Conservation (phyloP, 2,888 invertebrate species). For the Torymus auratus region DNA sequence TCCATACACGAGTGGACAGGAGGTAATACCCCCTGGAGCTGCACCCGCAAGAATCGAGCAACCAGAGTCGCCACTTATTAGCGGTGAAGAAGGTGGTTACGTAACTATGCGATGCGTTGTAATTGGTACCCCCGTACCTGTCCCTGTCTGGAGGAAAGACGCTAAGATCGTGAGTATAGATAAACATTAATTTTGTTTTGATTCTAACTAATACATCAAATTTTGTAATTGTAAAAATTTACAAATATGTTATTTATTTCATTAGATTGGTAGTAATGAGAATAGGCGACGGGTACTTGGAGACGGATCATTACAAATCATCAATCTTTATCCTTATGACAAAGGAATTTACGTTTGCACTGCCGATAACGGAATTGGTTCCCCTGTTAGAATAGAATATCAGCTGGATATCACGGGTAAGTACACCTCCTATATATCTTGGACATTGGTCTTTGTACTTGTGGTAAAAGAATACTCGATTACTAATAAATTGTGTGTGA, state of each 20-base stretch:
- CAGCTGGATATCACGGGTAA: slow-evolving; percentile 86
- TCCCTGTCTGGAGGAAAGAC: slow-evolving; percentile 86
- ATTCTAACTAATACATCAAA: not conserved
- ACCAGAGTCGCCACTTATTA: slow-evolving; percentile 80
- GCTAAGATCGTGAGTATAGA: slow-evolving; percentile 81
- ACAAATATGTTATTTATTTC: slow-evolving; percentile 30
- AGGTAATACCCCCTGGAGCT: slow-evolving; percentile 77
- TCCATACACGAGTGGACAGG: slow-evolving; percentile 64
- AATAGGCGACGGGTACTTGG: slow-evolving; percentile 85
- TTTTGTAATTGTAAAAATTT: not conserved
- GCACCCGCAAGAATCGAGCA: slow-evolving; percentile 70
- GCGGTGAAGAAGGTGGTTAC: slow-evolving; percentile 84
- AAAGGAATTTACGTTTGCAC: slow-evolving; percentile 91
- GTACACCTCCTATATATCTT: slow-evolving; percentile 63
- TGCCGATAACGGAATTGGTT: slow-evolving; percentile 88
- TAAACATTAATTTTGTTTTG: not conserved
- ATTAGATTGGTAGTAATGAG: slow-evolving; percentile 85
- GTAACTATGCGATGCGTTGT: slow-evolving; percentile 87
- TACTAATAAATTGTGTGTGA: not conserved
- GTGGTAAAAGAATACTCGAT: not conserved
- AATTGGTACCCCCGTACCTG: slow-evolving; percentile 87
- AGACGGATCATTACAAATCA: slow-evolving; percentile 89
- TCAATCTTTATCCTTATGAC: slow-evolving; percentile 87
- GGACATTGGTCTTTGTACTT: not conserved
- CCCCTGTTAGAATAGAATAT: slow-evolving; percentile 83